Base-by-base conservation (phyloP, 1,140 invertebrate genomes). In the Hycleus phaleratus region DNA sequence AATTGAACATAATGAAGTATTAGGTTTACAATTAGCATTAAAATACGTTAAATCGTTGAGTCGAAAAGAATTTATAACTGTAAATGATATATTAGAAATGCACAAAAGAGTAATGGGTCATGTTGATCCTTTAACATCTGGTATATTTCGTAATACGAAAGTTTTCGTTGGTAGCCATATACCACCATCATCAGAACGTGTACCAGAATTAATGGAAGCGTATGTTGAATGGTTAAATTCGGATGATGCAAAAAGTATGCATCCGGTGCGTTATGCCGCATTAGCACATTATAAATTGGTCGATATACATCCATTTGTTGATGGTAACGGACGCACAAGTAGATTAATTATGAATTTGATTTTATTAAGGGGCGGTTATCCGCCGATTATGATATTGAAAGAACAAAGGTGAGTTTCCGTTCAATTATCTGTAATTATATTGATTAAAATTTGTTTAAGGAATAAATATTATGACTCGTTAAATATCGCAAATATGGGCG, bases 341-440 rank as follows among this genome's bases (percentile, higher is more conserved):
- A 77, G 95, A 40, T 78, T 98, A 6, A 77, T 98, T 0, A 98
- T 98, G 95, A 98, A 98, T 73, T 82, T 95, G 58, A 87, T 98
- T 58, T 78, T 98, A n/a, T 96, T 98, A 90, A 89, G 93, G 74
- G 90, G 91, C n/a, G 95, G 95, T 1, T 98, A 91, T 77, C 95
- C 95, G 3, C 94, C 95, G 0, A 92, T 97, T 4, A 96, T 97
- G 48, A 91, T 98, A 51, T 82, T 89, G 50, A 95, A 97, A 65
- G 89, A 95, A 69, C 90, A 97, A 66, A 79, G 92, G 63, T 71
- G 61, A 46, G 43, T 52, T 42, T 39, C n/a, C 18, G 18, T 18
- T 18, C 1, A 18, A 18, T 18, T 18, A 18, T 18, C 18, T 18
- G 18, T 18, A 18, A 18, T 18, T 18, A 18, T 18, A 18, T 18